phyloP scores from a whole-genome alignment of 1,140 invertebrate genomes.

The Caenorhabditis briggsae region DNA sequence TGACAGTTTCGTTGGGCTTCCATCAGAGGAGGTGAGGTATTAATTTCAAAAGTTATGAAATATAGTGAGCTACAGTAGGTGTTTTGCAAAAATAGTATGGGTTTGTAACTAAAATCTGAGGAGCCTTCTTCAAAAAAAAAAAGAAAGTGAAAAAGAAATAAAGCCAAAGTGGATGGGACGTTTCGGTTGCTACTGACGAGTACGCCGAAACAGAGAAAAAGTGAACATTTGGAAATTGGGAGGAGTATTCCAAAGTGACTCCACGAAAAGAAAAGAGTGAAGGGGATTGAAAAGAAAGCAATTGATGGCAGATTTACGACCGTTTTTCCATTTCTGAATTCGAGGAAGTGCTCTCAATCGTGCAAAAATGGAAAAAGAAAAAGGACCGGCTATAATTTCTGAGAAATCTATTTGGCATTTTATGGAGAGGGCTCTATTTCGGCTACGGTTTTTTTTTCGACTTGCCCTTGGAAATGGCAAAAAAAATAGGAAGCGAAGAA shows the following conservation, averaged over 20 bases:
- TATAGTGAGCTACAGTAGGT: no score
- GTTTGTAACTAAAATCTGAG: no score
- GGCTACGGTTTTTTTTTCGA: not conserved
- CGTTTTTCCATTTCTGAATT: constrained; percentile 20
- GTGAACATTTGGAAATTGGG: constrained; percentile 32
- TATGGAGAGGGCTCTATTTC: not conserved
- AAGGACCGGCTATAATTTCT: constrained; percentile 4
- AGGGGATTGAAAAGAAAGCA: constrained; percentile 41
- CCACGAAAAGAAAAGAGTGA: not conserved
- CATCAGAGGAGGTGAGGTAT: no score
- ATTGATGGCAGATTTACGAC: constrained; percentile 47
- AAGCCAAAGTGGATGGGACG: no score
- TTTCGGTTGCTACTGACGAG: constrained; percentile 2
- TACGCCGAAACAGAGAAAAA: constrained; percentile 4
- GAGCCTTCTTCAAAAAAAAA: not conserved
- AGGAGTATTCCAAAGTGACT: not conserved
- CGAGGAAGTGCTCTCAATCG: not conserved
- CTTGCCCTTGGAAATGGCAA: not conserved
- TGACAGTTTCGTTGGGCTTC: no score
- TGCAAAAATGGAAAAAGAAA: not conserved
- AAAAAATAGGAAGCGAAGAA: not conserved
- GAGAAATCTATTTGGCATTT: constrained; percentile 12
- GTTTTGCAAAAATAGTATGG: no score
- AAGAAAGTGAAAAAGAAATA: not conserved
- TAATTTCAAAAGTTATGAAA: no score